A percentile compares a stretch with the other conserved stretches of the same genome.
Conservation (phyloP, 2,888 invertebrate genomes). For the Acrocyrtus sp. region DNA sequence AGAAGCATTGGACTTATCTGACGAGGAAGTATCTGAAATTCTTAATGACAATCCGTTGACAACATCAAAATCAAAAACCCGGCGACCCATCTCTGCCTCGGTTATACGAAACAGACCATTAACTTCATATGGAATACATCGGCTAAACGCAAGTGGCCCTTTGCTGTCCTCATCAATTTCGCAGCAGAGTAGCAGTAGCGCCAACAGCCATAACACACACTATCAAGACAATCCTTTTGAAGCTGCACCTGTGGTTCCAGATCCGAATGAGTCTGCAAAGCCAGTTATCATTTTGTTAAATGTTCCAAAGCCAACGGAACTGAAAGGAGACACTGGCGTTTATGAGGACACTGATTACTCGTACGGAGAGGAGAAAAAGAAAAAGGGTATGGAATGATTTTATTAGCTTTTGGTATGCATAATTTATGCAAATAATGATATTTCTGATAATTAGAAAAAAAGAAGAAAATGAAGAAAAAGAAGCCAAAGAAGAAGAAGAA, state of each 20-base stretch:
- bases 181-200: background rate
- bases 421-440: no score
- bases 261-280: conserved; percentile 18
- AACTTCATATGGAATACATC: background rate
- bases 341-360: conserved; percentile 35
- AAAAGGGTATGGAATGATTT: conserved; percentile 26
- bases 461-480: conserved; percentile 16
- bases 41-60: no score
- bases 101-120: background rate
- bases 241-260: background rate
- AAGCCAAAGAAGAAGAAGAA: conserved; percentile 25
- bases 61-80: background rate
- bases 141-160: background rate
- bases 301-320: conserved; percentile 37
- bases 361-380: conserved; percentile 30
- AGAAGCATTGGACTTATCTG: background rate
- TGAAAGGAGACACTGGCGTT: conserved; percentile 47
- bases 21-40: background rate
- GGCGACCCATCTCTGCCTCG: background rate
- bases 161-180: background rate
- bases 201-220: background rate
- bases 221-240: conserved; percentile 15
- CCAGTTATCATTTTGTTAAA: conserved; percentile 41
- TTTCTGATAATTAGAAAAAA: conserved; percentile 28
- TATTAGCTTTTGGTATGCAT: background rate